Evolutionary conservation across 1,140 invertebrate species (phyloP).

Genomic region (Gonioctena quinquepunctata): DNA sequence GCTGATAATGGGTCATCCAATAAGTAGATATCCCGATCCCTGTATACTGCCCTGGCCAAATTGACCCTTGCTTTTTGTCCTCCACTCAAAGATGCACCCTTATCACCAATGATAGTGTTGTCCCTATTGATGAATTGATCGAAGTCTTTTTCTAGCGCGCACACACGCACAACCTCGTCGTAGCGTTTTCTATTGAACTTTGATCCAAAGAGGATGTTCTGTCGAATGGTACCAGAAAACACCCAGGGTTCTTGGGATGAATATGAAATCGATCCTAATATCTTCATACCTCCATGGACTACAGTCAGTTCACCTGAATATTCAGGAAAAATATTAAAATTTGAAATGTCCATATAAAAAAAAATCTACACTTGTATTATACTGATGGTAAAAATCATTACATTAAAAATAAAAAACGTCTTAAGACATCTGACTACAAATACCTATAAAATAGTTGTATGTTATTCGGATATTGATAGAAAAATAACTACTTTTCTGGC

Average conservation of each 20-base stretch:
- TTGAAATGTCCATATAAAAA: too few species aligned
- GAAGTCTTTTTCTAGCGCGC: constrained; percentile 68
- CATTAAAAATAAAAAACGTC: too few species aligned
- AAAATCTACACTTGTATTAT: too few species aligned
- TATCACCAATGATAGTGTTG: constrained; percentile 82
- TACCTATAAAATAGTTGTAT: too few species aligned
- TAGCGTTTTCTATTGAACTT: constrained; percentile 62
- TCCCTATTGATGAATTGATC: constrained; percentile 73
- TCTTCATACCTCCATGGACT: constrained; percentile 57
- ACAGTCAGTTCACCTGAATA: constrained; percentile 70
- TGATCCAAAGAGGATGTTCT: constrained; percentile 79
- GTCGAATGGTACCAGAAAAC: constrained; percentile 72
- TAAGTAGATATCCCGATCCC: constrained; percentile 79
- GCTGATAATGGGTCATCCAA: constrained; percentile 84
- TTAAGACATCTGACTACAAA: too few species aligned
- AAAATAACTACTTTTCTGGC: too few species aligned
- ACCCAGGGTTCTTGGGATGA: constrained; percentile 91
- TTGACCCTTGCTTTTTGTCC: constrained; percentile 90
- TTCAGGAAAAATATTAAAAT: background rate
- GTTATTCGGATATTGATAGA: too few species aligned
- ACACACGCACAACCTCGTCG: constrained; percentile 62
- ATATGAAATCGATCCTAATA: constrained; percentile 81
- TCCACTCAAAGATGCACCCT: constrained; percentile 82
- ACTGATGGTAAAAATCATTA: too few species aligned
- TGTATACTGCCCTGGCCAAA: constrained; percentile 81